These are phyloP conservation scores for Salticus scenicus DNA, from an alignment of 2,888 invertebrate species.

Conservation along the genomic window DNA sequence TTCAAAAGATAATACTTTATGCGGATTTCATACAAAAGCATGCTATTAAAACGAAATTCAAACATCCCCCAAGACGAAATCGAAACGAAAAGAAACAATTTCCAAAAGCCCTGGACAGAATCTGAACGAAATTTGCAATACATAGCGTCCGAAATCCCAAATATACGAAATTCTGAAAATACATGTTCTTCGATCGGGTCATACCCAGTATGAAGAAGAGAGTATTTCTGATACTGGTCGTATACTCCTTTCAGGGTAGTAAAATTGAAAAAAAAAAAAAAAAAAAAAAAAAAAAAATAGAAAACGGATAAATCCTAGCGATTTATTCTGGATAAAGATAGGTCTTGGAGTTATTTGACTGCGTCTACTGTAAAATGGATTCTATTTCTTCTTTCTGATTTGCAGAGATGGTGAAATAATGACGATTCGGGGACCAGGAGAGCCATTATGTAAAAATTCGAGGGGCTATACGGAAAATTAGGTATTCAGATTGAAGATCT, in stretches of 20 bases:
- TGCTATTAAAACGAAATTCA: neutral
- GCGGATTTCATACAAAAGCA: neutral
- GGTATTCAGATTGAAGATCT: neutral
- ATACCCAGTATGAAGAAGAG: neutral
- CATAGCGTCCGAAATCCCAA: neutral
- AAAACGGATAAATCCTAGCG: conserved; percentile 54
- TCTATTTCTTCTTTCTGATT: conserved; percentile 40
- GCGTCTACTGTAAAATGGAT: conserved; percentile 39
- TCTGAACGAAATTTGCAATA: conserved; percentile 10
- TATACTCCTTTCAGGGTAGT: neutral
- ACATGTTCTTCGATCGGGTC: conserved; percentile 7
- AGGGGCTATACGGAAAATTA: conserved; percentile 24
- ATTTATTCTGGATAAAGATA: conserved; percentile 56
- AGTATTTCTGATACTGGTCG: neutral
- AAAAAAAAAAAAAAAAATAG: neutral
- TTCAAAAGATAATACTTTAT: neutral
- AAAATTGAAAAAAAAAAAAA: conserved; percentile 1
- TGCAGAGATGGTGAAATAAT: conserved; percentile 51
- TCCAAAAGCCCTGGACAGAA: neutral
- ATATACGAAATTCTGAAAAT: conserved; percentile 11
- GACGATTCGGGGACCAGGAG: conserved; percentile 30
- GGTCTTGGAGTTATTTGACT: conserved; percentile 41
- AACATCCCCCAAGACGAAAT: neutral
- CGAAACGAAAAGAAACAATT: neutral
- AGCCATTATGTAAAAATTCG: conserved; percentile 43